Evolutionary conservation across 2,113 vertebrate genomes (phyloP).

Genomic region (Podocnemis expansa): DNA sequence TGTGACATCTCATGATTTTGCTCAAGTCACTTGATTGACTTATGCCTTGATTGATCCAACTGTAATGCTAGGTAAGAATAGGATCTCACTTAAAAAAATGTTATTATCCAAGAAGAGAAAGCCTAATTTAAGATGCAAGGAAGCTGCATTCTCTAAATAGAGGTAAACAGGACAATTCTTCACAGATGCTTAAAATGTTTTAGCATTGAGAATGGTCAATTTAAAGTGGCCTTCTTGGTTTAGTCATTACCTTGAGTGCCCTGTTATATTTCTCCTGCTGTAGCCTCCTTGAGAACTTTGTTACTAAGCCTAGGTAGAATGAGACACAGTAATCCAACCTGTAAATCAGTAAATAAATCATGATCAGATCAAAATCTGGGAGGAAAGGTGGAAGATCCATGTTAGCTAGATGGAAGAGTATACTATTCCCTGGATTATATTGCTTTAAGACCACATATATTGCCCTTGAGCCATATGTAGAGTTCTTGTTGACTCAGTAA

Average conservation of each 20-base stretch:
- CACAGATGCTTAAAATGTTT: not conserved
- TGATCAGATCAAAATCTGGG: conserved; percentile 25
- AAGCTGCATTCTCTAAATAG: not conserved
- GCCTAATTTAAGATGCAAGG: not conserved
- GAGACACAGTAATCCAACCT: conserved; percentile 58
- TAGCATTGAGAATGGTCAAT: not conserved
- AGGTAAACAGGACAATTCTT: not conserved
- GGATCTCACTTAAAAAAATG: not conserved
- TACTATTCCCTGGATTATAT: not conserved
- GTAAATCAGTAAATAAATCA: conserved; percentile 57
- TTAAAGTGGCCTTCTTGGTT: not conserved
- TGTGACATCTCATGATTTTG: not conserved
- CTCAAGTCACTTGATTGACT: not conserved
- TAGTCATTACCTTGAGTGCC: conserved; percentile 21
- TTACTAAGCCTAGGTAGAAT: not conserved
- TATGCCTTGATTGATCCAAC: not conserved
- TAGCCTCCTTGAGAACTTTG: conserved; percentile 54
- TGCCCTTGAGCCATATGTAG: not conserved
- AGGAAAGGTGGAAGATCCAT: conserved; percentile 32
- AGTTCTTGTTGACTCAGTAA: not conserved
- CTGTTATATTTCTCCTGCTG: conserved; percentile 41
- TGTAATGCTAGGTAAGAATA: not conserved
- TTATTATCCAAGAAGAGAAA: not conserved
- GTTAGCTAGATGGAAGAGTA: conserved; percentile 11
- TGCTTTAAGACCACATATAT: not conserved